phyloP scores from a whole-genome alignment of 2,888 invertebrate species.

The Aspidiotus rigidus region DNA sequence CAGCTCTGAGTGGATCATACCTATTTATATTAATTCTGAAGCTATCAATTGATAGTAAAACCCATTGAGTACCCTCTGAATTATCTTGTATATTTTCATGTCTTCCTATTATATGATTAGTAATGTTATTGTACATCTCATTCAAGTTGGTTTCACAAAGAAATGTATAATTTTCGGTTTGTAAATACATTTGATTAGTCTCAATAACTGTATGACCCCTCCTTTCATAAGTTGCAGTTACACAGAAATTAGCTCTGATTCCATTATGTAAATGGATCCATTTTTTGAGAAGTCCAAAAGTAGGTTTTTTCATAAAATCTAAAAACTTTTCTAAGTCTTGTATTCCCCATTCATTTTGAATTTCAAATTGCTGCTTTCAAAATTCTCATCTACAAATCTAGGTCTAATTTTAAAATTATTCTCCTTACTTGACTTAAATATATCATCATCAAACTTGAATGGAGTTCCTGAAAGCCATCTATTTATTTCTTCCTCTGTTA shows the following conservation, averaged over 20 bases:
- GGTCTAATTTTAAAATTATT: slow-evolving; percentile 13
- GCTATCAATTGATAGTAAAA: slow-evolving; percentile 12
- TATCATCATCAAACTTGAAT: slow-evolving; percentile 13
- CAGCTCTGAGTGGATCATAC: slow-evolving; percentile 9
- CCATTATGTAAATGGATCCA: slow-evolving; percentile 7
- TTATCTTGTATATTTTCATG: slow-evolving; percentile 16
- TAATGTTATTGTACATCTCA: slow-evolving; percentile 12
- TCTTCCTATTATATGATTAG: slow-evolving; percentile 11
- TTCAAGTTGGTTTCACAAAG: slow-evolving; percentile 7
- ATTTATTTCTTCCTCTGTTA: slow-evolving; percentile 16
- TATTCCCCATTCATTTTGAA: slow-evolving; percentile 14
- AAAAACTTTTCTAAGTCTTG: slow-evolving; percentile 10
- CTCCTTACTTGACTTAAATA: slow-evolving; percentile 2
- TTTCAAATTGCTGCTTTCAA: slow-evolving; percentile 15
- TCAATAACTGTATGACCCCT: slow-evolving; percentile 6
- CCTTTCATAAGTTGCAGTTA: slow-evolving; percentile 7
- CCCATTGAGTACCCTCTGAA: slow-evolving; percentile 14
- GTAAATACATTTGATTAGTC: slow-evolving; percentile 13
- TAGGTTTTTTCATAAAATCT: slow-evolving; percentile 8
- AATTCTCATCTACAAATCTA: slow-evolving; percentile 14
- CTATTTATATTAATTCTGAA: slow-evolving; percentile 15
- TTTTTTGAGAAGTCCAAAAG: slow-evolving; percentile 18
- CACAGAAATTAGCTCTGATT: slow-evolving; percentile 17
- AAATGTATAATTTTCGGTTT: slow-evolving; percentile 12
- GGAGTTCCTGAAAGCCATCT: slow-evolving; percentile 1